These are phyloP conservation scores for Amazonetta brasiliensis DNA, from an alignment of 2,797 vertebrate genomes.

Conservation along the genomic window DNA sequence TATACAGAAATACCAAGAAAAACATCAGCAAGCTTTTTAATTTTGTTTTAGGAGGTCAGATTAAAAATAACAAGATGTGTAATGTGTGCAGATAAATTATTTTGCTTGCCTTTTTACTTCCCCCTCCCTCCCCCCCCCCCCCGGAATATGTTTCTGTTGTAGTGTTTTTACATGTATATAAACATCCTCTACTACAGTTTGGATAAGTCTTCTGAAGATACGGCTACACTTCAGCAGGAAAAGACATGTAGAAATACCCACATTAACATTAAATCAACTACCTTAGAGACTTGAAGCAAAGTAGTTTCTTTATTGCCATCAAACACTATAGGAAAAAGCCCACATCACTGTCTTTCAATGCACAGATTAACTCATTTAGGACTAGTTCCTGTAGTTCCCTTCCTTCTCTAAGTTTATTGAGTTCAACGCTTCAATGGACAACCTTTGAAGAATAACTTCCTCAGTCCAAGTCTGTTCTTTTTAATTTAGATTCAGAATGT, in stretches of 20 bases:
- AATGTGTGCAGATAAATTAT: not conserved
- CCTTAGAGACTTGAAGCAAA: not conserved
- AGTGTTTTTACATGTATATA: not conserved
- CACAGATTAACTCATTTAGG: not conserved
- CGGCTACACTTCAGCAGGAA: fast-evolving
- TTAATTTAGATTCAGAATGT: not conserved
- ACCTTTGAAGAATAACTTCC: not conserved
- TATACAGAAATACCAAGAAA: not conserved
- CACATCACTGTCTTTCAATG: not conserved
- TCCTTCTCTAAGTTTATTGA: not conserved
- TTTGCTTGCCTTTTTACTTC: not conserved
- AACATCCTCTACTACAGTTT: not conserved
- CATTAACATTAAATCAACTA: not conserved
- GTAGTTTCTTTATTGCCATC: not conserved
- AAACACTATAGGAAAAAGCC: not conserved
- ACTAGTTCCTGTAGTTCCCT: not conserved
- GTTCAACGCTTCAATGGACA: not conserved
- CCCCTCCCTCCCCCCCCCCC: not conserved
- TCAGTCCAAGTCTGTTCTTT: not conserved
- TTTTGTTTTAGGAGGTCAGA: not conserved
- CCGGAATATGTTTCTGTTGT: not conserved
- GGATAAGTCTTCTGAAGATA: not conserved
- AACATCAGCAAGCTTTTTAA: not conserved
- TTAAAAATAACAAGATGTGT: not conserved
- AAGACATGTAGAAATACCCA: not conserved